Percentiles rank a stretch among this genome's conserved stretches.
Conservation (phyloP, 2,888 invertebrate species). For the Cheilosia vernalis region DNA sequence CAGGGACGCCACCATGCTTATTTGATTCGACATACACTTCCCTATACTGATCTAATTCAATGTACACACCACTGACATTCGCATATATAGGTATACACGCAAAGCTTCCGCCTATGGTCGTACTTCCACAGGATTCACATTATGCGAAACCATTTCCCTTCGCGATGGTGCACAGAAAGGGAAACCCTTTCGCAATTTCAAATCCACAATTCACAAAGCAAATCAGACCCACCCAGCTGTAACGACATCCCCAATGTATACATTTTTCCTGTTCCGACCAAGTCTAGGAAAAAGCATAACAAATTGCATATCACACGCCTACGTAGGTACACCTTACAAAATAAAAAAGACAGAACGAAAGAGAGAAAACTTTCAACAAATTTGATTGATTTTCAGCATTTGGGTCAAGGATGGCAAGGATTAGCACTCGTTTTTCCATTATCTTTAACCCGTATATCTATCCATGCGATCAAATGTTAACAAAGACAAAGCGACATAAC, state of each 20-base stretch:
- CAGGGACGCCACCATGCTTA: not conserved
- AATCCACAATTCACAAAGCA: constrained; percentile 5
- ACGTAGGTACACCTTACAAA: not conserved
- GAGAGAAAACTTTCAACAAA: not conserved
- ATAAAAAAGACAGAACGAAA: too few species aligned
- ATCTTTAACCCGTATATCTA: constrained; percentile 23
- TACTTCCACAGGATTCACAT: not conserved
- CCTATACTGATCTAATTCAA: not conserved
- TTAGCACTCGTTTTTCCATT: constrained; percentile 55
- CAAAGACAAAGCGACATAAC: constrained; percentile 18
- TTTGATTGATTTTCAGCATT: constrained; percentile 64
- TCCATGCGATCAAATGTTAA: constrained; percentile 44
- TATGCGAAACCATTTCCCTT: constrained; percentile 11
- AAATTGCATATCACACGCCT: constrained; percentile 9
- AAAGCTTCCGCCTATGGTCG: not conserved
- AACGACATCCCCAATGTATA: not conserved
- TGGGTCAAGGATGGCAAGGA: constrained; percentile 71
- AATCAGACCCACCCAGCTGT: constrained; percentile 6
- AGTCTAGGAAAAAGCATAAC: constrained; percentile 6
- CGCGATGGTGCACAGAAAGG: not conserved
- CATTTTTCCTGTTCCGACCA: not conserved
- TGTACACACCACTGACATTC: not conserved
- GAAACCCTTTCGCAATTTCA: not conserved
- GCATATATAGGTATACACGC: not conserved
- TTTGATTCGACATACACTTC: not conserved